Evolutionary conservation across 1,140 invertebrate genomes (phyloP), one percentile per base, ranked within the genome.

Genomic region (Drosophila aff.): DNA sequence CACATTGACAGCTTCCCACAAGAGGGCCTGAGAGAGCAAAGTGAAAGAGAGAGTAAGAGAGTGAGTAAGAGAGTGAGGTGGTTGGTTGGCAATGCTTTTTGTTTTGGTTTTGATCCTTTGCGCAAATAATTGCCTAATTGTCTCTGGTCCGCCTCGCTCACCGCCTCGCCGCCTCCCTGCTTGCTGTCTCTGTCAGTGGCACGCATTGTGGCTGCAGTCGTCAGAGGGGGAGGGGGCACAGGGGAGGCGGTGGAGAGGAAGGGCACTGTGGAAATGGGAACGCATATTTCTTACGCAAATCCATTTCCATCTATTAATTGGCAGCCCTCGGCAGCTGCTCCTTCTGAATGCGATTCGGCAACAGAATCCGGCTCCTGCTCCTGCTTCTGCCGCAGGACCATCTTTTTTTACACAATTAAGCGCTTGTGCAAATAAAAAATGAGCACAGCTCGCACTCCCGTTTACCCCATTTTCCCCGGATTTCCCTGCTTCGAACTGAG

Each of bases 81-180:
- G 43, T 68, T 79, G 68, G 59, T 33, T 66, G 47, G 76, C 61
- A 61, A 63, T 77, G 82, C 86, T 85, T 89, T 89, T 90, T 90
- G 85, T 90, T 89, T 85, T 89, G 85, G 81, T 81, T 79, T 79
- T 91, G 85, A 91, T 92, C 90, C 90, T 92, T 91, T 91, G 80
- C 90, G 90, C 79, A 91, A 91, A 91, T 91, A 91, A 91, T 91
- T 91, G 84, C 89, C 81, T 92, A 91, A 91, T 91, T 91, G 84
- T 91, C 82, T 89, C 85, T 90, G 83, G 71, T 82, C 61, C 83
- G 71, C 65, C 65, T 68, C 65, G 74, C 69, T 86, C 47, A 26
- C 31, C 64, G 53, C 58, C 36, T 46, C 46, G 11, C 41, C 38
- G 47, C 44, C 26, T 44, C 61, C 3, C 31, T 18, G 49, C 49